phyloP scores from a whole-genome alignment of 1,140 invertebrate genomes.

The Phortica variegata region DNA sequence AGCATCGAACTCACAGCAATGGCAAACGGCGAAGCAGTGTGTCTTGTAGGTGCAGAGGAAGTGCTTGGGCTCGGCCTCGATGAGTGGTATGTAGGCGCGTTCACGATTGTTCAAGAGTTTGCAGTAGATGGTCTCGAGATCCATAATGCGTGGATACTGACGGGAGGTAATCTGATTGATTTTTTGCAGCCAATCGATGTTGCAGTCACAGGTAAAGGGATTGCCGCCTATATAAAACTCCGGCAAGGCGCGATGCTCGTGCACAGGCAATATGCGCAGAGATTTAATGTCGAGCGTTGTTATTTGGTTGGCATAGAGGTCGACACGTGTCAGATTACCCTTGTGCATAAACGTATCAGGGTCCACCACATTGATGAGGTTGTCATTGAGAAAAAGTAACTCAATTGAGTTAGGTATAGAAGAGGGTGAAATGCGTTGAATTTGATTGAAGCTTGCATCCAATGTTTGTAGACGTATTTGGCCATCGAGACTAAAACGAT shows the following conservation, averaged over 20 bases:
- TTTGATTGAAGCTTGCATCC: conserved; percentile 80
- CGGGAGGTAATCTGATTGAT: conserved; percentile 75
- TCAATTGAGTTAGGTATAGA: conserved; percentile 78
- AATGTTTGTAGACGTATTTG: conserved; percentile 73
- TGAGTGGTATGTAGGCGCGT: conserved; percentile 75
- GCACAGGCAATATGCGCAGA: conserved; percentile 70
- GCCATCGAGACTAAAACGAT: conserved; percentile 70
- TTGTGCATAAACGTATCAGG: conserved; percentile 82
- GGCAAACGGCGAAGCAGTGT: conserved; percentile 89
- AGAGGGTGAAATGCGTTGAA: conserved; percentile 68
- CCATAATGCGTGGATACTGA: conserved; percentile 86
- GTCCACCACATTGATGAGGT: conserved; percentile 75
- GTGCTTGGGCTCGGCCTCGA: conserved; percentile 82
- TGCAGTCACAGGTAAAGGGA: conserved; percentile 84
- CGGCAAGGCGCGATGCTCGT: conserved; percentile 68
- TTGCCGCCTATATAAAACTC: conserved; percentile 87
- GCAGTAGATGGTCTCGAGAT: conserved; percentile 87
- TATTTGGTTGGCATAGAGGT: conserved; percentile 84
- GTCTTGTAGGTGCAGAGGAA: conserved; percentile 91
- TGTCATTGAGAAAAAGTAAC: conserved; percentile 79
- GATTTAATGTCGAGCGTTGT: conserved; percentile 79
- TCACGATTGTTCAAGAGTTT: conserved; percentile 83
- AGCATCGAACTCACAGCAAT: conserved; percentile 93
- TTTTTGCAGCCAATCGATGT: conserved; percentile 84
- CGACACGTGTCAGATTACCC: conserved; percentile 77